Evolutionary conservation across 2,113 vertebrate species (phyloP).

Genomic region (Motacilla alba): DNA sequence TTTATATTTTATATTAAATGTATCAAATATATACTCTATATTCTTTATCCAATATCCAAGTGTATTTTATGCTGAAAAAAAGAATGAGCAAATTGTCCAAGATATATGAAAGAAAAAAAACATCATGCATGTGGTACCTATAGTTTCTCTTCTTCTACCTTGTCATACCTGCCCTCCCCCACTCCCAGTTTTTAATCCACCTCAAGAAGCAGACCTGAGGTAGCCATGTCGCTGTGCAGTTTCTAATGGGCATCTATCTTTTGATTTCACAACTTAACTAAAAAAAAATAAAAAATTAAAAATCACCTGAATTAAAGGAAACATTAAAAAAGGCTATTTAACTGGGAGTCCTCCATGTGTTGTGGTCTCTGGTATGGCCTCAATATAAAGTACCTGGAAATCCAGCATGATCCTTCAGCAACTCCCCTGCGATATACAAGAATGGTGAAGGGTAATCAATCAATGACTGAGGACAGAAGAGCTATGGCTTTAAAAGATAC

Average conservation of each 20-base stretch:
- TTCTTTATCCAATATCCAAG: background rate
- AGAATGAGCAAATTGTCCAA: background rate
- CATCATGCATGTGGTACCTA: background rate
- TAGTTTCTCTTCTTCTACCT: background rate
- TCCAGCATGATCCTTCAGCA: background rate
- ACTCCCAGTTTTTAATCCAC: background rate
- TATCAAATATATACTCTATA: background rate
- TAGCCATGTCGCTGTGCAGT: background rate
- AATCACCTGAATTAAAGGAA: background rate
- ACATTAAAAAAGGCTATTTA: background rate
- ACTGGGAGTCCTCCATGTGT: background rate
- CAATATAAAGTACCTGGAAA: background rate
- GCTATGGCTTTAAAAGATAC: background rate
- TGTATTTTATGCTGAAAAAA: background rate
- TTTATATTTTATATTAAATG: background rate
- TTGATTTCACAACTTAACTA: background rate
- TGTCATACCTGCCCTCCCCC: background rate
- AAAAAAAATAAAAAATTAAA: background rate
- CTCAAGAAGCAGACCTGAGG: background rate
- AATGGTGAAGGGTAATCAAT: background rate
- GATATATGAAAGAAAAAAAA: too few species aligned
- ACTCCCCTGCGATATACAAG: background rate
- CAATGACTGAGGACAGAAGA: background rate
- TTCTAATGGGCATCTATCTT: background rate
- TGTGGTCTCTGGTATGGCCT: background rate